Conservation (phyloP, 2,797 vertebrate genomes). For the Phoebastria nigripes region DNA sequence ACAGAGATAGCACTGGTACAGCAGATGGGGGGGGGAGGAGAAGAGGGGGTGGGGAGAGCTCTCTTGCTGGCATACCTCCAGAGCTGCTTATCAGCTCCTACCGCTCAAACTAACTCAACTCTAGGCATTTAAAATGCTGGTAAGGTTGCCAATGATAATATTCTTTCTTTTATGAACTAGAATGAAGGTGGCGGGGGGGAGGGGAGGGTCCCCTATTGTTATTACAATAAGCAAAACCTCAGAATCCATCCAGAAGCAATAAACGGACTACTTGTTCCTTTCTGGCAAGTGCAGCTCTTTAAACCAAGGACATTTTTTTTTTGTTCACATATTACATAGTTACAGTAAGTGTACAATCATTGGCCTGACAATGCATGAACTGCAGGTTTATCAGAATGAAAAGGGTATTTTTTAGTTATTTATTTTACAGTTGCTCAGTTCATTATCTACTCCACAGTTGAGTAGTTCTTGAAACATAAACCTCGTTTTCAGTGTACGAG, state of each 20-base stretch:
- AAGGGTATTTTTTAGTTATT: neutral
- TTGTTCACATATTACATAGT: neutral
- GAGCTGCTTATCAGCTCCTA: conserved; percentile 34
- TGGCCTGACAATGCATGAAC: neutral
- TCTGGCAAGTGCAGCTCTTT: neutral
- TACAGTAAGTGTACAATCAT: neutral
- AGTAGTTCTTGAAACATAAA: neutral
- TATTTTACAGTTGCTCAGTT: neutral
- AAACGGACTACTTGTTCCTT: neutral
- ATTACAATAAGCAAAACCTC: neutral
- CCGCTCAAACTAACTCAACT: neutral
- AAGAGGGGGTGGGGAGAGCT: neutral
- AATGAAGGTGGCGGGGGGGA: neutral
- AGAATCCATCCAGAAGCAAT: neutral
- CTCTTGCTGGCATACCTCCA: conserved; percentile 36
- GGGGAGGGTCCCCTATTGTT: neutral
- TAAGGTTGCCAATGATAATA: neutral
- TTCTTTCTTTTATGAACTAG: neutral
- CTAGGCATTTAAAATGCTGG: neutral
- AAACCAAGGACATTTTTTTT: neutral
- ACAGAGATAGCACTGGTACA: neutral
- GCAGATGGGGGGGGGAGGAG: neutral
- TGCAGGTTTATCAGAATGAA: neutral
- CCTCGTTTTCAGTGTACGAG: neutral
- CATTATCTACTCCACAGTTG: neutral